A percentile compares a stretch with the other conserved stretches of the same genome.
Evolutionary conservation across 1,140 invertebrate species (phyloP).

Genomic region (Phymorhynchus buccinoides): DNA sequence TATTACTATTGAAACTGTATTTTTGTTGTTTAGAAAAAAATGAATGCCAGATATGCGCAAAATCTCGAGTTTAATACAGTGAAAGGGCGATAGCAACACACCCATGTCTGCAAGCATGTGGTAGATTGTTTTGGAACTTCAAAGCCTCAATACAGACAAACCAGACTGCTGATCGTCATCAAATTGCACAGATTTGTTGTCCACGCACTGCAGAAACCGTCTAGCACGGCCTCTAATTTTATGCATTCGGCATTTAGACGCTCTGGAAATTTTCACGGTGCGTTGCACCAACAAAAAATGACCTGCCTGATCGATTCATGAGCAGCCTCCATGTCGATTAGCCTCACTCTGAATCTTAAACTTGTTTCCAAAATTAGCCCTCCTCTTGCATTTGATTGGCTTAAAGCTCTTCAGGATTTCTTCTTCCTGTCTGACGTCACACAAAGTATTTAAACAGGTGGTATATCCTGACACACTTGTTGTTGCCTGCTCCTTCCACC

Average conservation of each 20-base stretch:
- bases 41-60: too few relatives aligned
- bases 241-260: slow-evolving; percentile 21
- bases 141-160: not conserved
- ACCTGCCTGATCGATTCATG: slow-evolving; percentile 37
- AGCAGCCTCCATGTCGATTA: slow-evolving; percentile 21
- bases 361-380: slow-evolving; percentile 48
- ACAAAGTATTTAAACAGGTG: slow-evolving; percentile 56
- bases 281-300: slow-evolving; percentile 41
- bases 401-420: slow-evolving; percentile 42
- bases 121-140: not conserved
- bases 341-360: slow-evolving; percentile 36
- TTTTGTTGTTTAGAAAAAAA: too few relatives aligned
- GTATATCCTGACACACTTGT: slow-evolving; percentile 64
- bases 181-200: slow-evolving; percentile 6
- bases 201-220: not conserved
- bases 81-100: not conserved
- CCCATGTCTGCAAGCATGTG: not conserved
- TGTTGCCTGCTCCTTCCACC: slow-evolving; percentile 63
- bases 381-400: slow-evolving; percentile 51
- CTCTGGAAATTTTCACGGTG: slow-evolving; percentile 12
- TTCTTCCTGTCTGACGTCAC: slow-evolving; percentile 54
- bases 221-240: not conserved
- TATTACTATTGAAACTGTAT: too few relatives aligned
- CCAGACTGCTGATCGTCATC: not conserved
- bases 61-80: too few relatives aligned